A percentile compares a stretch with the other conserved stretches of the same genome.
These are phyloP conservation scores for Siniperca undulata DNA, from an alignment of 2,797 vertebrate genomes.

Conservation along the genomic window DNA sequence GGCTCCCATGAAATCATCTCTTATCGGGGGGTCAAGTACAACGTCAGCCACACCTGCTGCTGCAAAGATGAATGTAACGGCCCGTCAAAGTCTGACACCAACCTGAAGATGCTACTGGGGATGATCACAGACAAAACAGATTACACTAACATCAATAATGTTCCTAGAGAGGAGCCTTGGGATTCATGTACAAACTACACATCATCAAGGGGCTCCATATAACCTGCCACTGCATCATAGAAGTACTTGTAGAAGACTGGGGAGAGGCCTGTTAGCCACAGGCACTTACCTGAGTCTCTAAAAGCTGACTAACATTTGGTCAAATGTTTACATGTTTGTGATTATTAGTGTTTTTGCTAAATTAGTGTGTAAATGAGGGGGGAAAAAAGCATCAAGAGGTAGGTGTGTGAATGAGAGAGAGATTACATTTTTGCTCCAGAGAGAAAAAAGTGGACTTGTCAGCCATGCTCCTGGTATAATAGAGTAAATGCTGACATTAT, in stretches of 20 bases:
- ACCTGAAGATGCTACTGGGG: conserved; percentile 60
- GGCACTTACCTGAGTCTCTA: conserved; percentile 17
- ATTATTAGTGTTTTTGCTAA: neutral
- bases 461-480: conserved; percentile 52
- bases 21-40: conserved; percentile 50
- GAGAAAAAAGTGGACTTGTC: conserved; percentile 49
- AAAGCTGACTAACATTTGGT: conserved; percentile 21
- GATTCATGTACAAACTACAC: conserved; percentile 68
- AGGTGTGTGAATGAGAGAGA: too few species aligned
- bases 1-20: conserved; percentile 38
- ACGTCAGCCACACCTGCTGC: conserved; percentile 78
- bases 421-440: conserved; percentile 20
- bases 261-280: conserved; percentile 49
- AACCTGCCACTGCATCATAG: neutral
- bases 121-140: neutral
- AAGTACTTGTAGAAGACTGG: neutral
- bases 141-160: neutral
- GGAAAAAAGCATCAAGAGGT: neutral
- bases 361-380: neutral
- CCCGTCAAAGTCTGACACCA: neutral
- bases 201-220: neutral
- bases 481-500: neutral
- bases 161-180: conserved; percentile 1
- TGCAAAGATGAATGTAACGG: conserved; percentile 75
- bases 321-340: conserved; percentile 38